Evolutionary conservation across 2,888 invertebrate species (phyloP), one percentile per base, ranked within the genome.

Genomic region (Scaptodrosophila latifasciaeformis): DNA sequence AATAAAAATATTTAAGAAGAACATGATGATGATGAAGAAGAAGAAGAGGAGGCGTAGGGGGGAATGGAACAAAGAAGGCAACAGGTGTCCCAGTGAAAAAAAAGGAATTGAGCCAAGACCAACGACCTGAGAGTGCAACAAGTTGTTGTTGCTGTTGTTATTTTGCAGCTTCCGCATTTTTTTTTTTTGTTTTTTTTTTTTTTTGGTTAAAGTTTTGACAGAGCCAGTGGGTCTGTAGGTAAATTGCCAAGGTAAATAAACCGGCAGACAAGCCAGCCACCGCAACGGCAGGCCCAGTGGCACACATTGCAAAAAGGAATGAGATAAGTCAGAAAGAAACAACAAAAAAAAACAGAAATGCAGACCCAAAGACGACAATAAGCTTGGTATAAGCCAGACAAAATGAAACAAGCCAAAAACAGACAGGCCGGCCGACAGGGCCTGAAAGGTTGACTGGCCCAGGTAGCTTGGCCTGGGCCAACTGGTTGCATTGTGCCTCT

Each of bases 11-110:
- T n/a, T n/a, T n/a, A n/a, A n/a, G n/a, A n/a, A n/a, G n/a, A n/a
- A n/a, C n/a, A n/a, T n/a, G n/a, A n/a, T n/a, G n/a, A n/a, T n/a
- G n/a, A n/a, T 2, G 9, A 10, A n/a, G 18, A 45, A 21, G 24
- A 19, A 42, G 10, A 17, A 17, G 10, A 37, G 18, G 3, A 5
- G 43, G 4, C n/a, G n/a, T n/a, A n/a, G 18, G 6, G 18, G 21
- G 19, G 21, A 2, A 63, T 48, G 52, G 59, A 61, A 60, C 50
- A 44, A 45, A 45, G 29, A 46, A 62, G 59, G 61, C 66, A 72
- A 72, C 70, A 72, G 72, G 68, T 72, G 70, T 54, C 46, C 59
- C 57, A 54, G 34, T 34, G 12, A 15, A 7, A n/a, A n/a, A 7
- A 34, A 34, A 4, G 2, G 2, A 9, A 34, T 2, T 2, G 6